Conservation (phyloP, 2,113 vertebrate genomes). For the Ptyas mucosa region DNA sequence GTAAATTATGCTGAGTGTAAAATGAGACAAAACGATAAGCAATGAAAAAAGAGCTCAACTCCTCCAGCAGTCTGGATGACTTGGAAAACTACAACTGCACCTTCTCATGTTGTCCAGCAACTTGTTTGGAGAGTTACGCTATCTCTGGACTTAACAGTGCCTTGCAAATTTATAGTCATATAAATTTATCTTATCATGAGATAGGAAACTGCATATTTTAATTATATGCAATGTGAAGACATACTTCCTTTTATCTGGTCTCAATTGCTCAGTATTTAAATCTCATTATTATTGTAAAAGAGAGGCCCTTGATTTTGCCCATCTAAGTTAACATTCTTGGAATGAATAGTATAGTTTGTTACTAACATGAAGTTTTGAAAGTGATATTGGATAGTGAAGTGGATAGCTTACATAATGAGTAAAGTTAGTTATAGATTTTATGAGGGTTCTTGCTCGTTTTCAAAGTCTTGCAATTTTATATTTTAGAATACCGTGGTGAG, state of each 20-base stretch:
- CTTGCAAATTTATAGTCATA: neutral
- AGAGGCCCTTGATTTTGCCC: neutral
- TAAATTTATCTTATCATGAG: neutral
- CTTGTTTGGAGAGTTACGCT: neutral
- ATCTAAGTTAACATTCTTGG: neutral
- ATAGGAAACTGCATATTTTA: neutral
- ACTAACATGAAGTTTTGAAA: neutral
- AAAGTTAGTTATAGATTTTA: neutral
- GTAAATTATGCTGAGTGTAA: neutral
- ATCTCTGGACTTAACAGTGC: neutral
- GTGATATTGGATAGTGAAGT: neutral
- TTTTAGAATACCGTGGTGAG: constrained; percentile 13
- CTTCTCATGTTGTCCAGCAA: neutral
- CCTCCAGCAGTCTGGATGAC: neutral
- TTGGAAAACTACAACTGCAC: neutral
- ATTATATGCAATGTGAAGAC: neutral
- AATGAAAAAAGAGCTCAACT: neutral
- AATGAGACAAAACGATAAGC: neutral
- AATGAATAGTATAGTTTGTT: neutral
- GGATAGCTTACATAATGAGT: neutral
- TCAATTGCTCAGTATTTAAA: neutral
- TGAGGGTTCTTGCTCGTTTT: constrained; percentile 11
- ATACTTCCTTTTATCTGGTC: neutral
- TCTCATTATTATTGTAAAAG: neutral
- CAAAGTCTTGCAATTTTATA: constrained; percentile 3